These are phyloP conservation scores for Tetanocera ferruginea DNA, from an alignment of 2,888 invertebrate genomes.

Conservation along the genomic window DNA sequence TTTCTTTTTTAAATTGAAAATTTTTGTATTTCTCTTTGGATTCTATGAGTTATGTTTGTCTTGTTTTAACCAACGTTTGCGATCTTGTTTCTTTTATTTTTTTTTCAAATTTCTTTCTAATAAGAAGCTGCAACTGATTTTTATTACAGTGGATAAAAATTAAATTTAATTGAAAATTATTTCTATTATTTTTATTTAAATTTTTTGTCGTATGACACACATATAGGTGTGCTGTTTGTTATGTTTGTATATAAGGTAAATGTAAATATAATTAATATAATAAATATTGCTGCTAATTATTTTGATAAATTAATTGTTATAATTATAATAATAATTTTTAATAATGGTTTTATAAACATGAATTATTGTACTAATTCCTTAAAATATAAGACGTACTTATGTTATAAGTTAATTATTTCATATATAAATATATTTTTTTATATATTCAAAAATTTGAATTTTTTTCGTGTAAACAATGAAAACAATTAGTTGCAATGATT, in stretches of 20 bases:
- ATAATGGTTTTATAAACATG: constrained; percentile 14
- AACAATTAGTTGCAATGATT: constrained; percentile 37
- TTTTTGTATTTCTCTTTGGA: not conserved
- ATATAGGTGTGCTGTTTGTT: not conserved
- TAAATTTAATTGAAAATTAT: constrained; percentile 21
- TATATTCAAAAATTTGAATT: not conserved
- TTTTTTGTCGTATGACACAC: not conserved
- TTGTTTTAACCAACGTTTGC: not conserved
- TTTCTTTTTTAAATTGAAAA: constrained; percentile 47
- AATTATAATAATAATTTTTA: not conserved
- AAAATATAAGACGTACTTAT: constrained; percentile 44
- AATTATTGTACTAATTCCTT: constrained; percentile 31
- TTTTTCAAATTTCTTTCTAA: not conserved
- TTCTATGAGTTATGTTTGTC: not conserved
- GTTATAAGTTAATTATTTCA: constrained; percentile 31
- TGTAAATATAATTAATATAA: constrained; percentile 31
- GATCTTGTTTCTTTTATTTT: not conserved
- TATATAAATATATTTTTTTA: not conserved
- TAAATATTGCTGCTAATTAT: constrained; percentile 27
- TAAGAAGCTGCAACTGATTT: not conserved
- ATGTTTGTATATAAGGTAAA: constrained; percentile 5
- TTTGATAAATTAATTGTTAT: constrained; percentile 8
- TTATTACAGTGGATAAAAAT: constrained; percentile 11
- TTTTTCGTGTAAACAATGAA: constrained; percentile 37
- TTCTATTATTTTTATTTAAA: not conserved